Evolutionary conservation across 1,140 invertebrate species (phyloP).

Genomic region (Geopemphigus sp.): DNA sequence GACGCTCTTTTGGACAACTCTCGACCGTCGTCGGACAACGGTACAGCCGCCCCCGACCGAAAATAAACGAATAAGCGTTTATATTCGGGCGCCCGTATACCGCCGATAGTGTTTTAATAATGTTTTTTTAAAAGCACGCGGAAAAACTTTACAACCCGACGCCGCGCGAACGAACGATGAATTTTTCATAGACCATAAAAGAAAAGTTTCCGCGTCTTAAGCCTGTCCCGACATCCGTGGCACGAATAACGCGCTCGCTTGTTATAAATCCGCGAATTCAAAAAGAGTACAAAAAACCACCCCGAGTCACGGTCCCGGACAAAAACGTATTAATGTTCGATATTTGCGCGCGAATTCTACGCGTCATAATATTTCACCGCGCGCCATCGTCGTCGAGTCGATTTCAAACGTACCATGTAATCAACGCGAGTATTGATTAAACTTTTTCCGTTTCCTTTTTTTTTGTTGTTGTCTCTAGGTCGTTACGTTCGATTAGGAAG

Average conservation of each 20-base stretch:
- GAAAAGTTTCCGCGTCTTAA: background rate
- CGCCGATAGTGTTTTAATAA: background rate
- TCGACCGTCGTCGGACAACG: too few relatives aligned
- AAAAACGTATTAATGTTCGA: too few relatives aligned
- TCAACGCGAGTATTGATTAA: background rate
- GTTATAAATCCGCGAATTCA: background rate
- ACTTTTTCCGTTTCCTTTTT: too few relatives aligned
- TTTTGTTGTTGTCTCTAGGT: constrained; percentile 12
- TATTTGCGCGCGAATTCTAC: too few relatives aligned
- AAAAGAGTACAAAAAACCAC: background rate
- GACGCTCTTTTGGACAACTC: too few relatives aligned
- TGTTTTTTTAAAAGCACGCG: too few relatives aligned
- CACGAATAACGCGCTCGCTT: background rate
- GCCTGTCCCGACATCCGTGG: background rate
- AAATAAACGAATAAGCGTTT: too few relatives aligned
- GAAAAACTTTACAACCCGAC: background rate
- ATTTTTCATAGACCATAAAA: background rate
- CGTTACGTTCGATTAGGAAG: constrained; percentile 28
- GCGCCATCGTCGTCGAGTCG: background rate
- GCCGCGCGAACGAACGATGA: background rate
- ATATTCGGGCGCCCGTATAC: background rate
- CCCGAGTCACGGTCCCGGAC: too few relatives aligned
- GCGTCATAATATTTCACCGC: too few relatives aligned
- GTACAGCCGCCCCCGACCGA: too few relatives aligned
- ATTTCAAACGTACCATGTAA: background rate